Evolutionary conservation across 2,113 vertebrate species (phyloP).

Genomic region (Capra hircus): DNA sequence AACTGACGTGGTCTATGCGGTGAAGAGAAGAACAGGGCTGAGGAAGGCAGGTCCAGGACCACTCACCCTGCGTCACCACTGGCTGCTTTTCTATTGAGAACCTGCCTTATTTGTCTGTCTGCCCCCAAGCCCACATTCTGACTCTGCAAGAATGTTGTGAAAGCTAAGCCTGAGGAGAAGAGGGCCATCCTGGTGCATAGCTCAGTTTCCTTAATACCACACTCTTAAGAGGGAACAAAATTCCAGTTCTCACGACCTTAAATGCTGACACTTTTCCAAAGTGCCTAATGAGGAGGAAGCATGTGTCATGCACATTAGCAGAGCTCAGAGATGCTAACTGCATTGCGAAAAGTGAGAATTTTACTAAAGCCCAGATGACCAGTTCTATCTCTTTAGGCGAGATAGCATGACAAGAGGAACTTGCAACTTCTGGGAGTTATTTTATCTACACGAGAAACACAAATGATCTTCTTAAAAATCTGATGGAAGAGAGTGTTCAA

Average conservation of each 20-base stretch:
- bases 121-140: not conserved
- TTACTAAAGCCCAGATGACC: not conserved
- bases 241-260: conserved; percentile 58
- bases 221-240: not conserved
- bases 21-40: not conserved
- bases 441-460: conserved; percentile 63
- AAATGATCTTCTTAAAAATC: conserved; percentile 3
- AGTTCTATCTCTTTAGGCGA: conserved; percentile 26
- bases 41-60: no score
- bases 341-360: conserved; percentile 29
- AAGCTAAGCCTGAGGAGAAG: not conserved
- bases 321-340: not conserved
- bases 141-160: not conserved
- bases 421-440: conserved; percentile 42
- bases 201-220: not conserved
- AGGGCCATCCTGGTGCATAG: not conserved
- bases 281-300: conserved; percentile 27
- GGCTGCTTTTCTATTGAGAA: not conserved
- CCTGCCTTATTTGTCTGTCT: not conserved
- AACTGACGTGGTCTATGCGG: not conserved
- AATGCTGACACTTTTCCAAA: conserved; percentile 56
- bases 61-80: rapidly evolving
- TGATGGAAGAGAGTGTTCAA: not conserved
- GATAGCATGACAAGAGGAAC: conserved; percentile 43
- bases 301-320: not conserved